phyloP scores from a whole-genome alignment of 2,113 vertebrate species.

The Coturnix japonica region DNA sequence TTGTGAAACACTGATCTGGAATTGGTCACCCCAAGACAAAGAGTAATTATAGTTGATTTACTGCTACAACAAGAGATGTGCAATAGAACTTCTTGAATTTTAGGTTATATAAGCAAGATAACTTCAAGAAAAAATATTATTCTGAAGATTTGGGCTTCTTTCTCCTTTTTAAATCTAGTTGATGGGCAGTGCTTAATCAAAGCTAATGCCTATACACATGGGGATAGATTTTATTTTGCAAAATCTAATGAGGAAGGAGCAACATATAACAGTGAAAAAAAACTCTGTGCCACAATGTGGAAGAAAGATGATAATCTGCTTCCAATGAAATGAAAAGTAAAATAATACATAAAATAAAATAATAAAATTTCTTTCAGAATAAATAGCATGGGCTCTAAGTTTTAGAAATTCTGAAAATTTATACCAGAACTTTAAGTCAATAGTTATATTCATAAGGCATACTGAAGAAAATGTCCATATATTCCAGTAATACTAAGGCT shows the following conservation, averaged over 20 bases:
- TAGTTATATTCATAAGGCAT: not conserved
- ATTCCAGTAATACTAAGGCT: not conserved
- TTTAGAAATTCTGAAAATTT: not conserved
- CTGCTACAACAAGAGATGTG: not conserved
- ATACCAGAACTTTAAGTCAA: not conserved
- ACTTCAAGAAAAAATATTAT: not conserved
- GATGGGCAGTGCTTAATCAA: not conserved
- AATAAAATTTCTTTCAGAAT: not conserved
- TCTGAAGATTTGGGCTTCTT: not conserved
- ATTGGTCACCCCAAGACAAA: not conserved
- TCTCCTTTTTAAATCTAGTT: not conserved
- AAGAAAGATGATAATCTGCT: not conserved
- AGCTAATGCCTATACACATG: not conserved
- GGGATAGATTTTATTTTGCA: not conserved
- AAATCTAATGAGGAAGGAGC: not conserved
- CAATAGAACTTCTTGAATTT: not conserved
- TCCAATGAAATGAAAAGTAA: not conserved
- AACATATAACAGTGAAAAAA: not conserved
- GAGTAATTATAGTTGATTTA: not conserved
- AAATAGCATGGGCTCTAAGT: not conserved
- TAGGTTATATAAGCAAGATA: not conserved
- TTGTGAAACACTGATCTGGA: not conserved
- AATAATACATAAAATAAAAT: not conserved
- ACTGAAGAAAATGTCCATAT: not conserved
- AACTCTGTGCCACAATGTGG: not conserved